Evolutionary conservation across 2,113 vertebrate species (phyloP), one percentile per base, ranked within the genome.

Genomic region (Sceloporus tristichus): DNA sequence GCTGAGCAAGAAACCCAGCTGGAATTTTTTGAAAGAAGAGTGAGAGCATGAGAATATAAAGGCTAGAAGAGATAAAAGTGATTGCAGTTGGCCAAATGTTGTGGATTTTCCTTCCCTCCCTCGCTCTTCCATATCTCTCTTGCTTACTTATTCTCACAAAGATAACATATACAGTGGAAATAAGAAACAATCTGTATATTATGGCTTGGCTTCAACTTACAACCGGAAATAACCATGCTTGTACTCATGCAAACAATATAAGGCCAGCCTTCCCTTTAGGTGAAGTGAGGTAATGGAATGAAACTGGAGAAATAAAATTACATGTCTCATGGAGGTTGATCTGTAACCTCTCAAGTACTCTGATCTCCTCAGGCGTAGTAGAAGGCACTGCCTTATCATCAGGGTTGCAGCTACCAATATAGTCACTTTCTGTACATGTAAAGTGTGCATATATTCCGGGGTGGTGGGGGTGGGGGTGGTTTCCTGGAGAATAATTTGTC

Each of bases 31-130:
- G 81, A 87, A 86, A 85, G 9, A 8, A 84, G 40, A 40, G 5
- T 73, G 59, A 42, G 1, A 1, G 25, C 56, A n/a, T 5, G 16
- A 2, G 66, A 48, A 2, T 5, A 10, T 66, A 84, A 87, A 85
- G 83, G 54, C 3, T 1, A 19, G 79, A 79, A 79, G 8, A 89
- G 2, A 1, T 65, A 25, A 86, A 85, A 75, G 66, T 25, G 68
- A 1, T 9, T 29, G 62, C 75, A 34, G 9, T 62, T 84, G 74
- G 11, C 3, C n/a, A 27, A 19, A 62, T 79, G 27, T 48, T 13
- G 0, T 7, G 27, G 65, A 1, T 18, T 18, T 74, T 0, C 83
- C 29, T 0, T 25, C 34, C 38, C 6, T 16, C 66, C 4, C 34
- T 74, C 34, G 34, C 34, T 34, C 11, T 38, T 27, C 40, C 25